Conservation (phyloP, 2,113 vertebrate species). For the Myotis davidii region DNA sequence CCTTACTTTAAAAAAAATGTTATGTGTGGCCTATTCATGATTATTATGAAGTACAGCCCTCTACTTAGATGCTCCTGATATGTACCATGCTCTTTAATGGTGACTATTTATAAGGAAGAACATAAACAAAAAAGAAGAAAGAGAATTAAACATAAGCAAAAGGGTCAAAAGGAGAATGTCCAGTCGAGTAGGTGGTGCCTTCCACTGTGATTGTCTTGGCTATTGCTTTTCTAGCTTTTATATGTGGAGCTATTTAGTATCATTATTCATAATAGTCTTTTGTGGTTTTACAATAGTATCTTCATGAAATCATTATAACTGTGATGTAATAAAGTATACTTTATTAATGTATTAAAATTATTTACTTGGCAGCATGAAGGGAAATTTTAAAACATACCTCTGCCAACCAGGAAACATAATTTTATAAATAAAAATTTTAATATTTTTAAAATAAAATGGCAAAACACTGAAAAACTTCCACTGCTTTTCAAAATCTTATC, state of each 20-base stretch:
- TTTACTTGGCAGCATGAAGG: background rate
- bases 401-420: background rate
- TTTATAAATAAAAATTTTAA: background rate
- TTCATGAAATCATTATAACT: background rate
- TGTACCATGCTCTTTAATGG: background rate
- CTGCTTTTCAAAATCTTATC: background rate
- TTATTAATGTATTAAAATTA: background rate
- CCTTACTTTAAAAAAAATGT: background rate
- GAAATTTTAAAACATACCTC: background rate
- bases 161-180: background rate
- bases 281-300: background rate
- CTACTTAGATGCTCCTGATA: background rate
- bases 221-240: background rate
- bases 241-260: background rate
- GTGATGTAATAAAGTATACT: background rate
- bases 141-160: background rate
- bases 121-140: background rate
- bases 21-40: background rate
- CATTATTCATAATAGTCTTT: background rate
- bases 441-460: slow-evolving; percentile 1
- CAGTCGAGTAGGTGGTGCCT: background rate
- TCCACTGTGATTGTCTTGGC: background rate
- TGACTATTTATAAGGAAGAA: background rate
- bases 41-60: background rate
- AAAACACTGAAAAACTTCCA: background rate